Conservation (phyloP, 2,888 invertebrate species). For the Trachelus stipa region DNA sequence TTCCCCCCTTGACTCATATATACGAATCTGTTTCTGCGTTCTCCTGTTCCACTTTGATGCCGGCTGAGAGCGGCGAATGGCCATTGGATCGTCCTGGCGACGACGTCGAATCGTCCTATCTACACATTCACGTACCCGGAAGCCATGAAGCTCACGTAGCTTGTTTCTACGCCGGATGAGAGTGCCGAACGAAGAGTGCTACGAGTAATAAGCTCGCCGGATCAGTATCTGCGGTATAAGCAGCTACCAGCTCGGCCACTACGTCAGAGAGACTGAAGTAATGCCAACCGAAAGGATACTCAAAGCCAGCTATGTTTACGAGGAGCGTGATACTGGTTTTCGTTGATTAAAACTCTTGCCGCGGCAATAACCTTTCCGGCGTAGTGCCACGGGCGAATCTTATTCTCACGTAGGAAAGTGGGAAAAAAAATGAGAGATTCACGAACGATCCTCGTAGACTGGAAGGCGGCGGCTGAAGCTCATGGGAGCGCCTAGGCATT, state of each 20-base stretch:
- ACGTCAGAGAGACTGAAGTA: not conserved
- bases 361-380: not conserved
- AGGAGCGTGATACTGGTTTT: constrained; percentile 33
- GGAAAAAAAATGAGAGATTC: constrained; percentile 9
- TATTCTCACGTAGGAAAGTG: constrained; percentile 8
- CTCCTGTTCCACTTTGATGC: not conserved
- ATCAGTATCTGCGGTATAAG: not conserved
- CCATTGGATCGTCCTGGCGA: not conserved
- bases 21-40: constrained; percentile 48
- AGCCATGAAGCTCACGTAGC: not conserved
- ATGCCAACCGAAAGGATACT: not conserved
- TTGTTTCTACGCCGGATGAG: not conserved
- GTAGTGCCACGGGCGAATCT: not conserved
- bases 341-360: constrained; percentile 52
- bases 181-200: not conserved
- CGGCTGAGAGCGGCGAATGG: not conserved
- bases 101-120: not conserved
- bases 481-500: not conserved
- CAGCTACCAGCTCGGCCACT: not conserved
- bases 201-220: not conserved
- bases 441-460: not conserved
- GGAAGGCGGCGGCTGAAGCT: not conserved
- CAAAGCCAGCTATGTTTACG: constrained; percentile 26
- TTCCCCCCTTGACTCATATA: constrained; percentile 42
- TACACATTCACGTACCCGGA: not conserved